Conservation (phyloP, 2,888 invertebrate species). For the Eremobia ochroleuca region DNA sequence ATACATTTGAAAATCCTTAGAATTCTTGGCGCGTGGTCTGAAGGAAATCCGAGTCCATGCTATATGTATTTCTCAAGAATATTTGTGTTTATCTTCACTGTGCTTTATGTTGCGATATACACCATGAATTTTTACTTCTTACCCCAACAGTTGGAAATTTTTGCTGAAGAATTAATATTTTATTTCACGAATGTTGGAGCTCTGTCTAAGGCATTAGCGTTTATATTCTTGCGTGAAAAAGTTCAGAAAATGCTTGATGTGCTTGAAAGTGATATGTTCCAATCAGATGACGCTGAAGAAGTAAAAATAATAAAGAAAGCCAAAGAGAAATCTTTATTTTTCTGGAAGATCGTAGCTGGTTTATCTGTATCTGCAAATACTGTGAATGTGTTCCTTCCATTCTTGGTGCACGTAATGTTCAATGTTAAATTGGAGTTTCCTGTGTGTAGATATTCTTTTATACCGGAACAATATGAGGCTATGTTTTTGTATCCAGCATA, state of each 20-base stretch:
- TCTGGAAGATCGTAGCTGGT: constrained; percentile 75
- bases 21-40: constrained; percentile 76
- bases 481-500: constrained; percentile 77
- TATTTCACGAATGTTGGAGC: constrained; percentile 77
- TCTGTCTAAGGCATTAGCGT: constrained; percentile 77
- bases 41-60: constrained; percentile 56
- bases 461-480: constrained; percentile 72
- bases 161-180: constrained; percentile 80
- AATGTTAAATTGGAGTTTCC: constrained; percentile 72
- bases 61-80: constrained; percentile 72
- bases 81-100: constrained; percentile 69
- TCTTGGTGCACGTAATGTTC: constrained; percentile 74
- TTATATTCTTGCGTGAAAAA: constrained; percentile 71
- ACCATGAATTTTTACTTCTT: constrained; percentile 78
- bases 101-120: constrained; percentile 71
- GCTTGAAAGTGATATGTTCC: constrained; percentile 79
- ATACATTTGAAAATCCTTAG: constrained; percentile 75
- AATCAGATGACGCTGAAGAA: constrained; percentile 71
- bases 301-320: constrained; percentile 72
- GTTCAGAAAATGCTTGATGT: constrained; percentile 73
- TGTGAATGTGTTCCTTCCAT: constrained; percentile 71
- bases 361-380: constrained; percentile 74
- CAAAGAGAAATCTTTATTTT: constrained; percentile 73
- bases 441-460: constrained; percentile 78
- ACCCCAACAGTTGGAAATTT: constrained; percentile 74